These are phyloP conservation scores for Equus przewalskii DNA, from an alignment of 2,113 vertebrate species.

Conservation along the genomic window DNA sequence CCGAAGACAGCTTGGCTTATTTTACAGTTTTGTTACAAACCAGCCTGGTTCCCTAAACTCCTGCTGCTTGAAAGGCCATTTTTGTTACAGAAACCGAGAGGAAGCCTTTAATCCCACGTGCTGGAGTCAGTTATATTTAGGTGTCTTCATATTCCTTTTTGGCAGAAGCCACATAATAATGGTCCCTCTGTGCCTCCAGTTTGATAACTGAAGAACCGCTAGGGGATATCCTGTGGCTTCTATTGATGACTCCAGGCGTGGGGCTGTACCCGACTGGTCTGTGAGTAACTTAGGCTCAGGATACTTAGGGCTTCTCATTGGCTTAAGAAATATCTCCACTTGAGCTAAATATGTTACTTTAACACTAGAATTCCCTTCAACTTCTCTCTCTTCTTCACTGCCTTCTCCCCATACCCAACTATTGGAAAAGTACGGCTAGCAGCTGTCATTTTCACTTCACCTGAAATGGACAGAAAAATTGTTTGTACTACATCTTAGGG, in stretches of 20 bases:
- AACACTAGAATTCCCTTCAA: not conserved
- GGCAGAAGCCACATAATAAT: not conserved
- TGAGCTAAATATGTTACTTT: conserved; percentile 6
- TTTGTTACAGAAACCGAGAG: not conserved
- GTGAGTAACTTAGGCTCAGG: not conserved
- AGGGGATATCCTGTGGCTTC: not conserved
- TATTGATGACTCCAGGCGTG: not conserved
- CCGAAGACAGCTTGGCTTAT: not conserved
- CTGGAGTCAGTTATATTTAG: not conserved
- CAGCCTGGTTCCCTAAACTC: not conserved
- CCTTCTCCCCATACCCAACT: not conserved
- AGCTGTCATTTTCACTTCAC: not conserved
- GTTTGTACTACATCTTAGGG: not conserved
- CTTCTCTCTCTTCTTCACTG: not conserved
- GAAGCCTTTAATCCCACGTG: not conserved
- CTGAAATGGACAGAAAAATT: not conserved
- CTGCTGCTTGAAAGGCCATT: not conserved
- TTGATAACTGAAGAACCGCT: not conserved
- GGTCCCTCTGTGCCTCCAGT: not conserved
- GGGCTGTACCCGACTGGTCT: not conserved
- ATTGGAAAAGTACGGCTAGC: not conserved
- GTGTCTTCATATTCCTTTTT: not conserved
- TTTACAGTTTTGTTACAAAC: not conserved
- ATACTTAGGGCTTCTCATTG: not conserved
- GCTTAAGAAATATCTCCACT: not conserved